Base-by-base conservation (phyloP, 2,888 invertebrate genomes). In the Eupithecia inturbata region DNA sequence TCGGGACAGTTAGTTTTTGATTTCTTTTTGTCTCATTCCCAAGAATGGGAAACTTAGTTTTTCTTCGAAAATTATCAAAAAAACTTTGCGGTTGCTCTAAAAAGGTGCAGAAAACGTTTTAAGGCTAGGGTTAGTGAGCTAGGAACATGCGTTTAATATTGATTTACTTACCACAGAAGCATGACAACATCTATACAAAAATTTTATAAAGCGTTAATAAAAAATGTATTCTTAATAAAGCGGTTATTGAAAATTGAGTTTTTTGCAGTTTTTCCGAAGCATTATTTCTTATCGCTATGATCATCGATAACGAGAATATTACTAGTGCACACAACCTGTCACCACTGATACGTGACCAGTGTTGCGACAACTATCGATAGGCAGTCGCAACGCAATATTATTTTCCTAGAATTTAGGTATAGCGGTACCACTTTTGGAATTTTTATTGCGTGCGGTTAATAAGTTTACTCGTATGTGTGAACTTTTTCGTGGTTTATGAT, bases 341-440 rank as follows among this genome's bases (percentile, higher is more conserved):
- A 80, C 80, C 77, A 79, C 78, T 26, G 77, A 80, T 82, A 84
- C 83, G 83, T 86, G 84, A 83, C 83, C 77, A 83, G 87, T 84
- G 84, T 83, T 83, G 84, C 79, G 80, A 81, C 82, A 84, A 79
- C 72, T 83, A 83, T 87, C 85, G 85, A 86, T 85, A 85, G 22
- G 22, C 26, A 57, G 81, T 82, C 82, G 79, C 78, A 78, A 78
- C 71, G 78, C 81, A 82, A 85, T 84, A 84, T 82, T 76, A 79
- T 72, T 78, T 83, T 85, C 86, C 82, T 73, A 79, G 85, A 84
- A 85, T 79, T 82, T 82, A 76, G 79, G 75, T 82, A n/a, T n/a
- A 84, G 83, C 83, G 83, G 79, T 82, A 79, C 75, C 78, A 76
- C 81, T 80, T 74, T 81, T 77, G 81, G 79, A 78, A 78, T 80